Evolutionary conservation across 2,888 invertebrate species (phyloP).

Genomic region (Onthophagus sagittarius): DNA sequence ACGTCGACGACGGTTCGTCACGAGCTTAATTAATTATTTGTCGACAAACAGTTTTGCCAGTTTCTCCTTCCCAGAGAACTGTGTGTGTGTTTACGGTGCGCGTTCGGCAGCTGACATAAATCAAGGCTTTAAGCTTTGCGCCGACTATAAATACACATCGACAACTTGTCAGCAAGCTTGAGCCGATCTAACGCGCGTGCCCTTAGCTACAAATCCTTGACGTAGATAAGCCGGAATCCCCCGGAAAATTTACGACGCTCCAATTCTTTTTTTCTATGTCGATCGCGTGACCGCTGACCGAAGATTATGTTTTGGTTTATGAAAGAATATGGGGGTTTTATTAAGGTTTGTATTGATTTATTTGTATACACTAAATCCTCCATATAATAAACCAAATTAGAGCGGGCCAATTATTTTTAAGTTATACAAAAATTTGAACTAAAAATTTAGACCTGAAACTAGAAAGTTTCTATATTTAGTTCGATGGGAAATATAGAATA

Average conservation of each 20-base stretch:
- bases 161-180: constrained; percentile 28
- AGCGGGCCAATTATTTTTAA: no score
- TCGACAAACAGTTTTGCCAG: neutral
- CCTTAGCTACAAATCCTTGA: constrained; percentile 22
- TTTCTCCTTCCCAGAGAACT: neutral
- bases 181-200: constrained; percentile 20
- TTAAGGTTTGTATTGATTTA: neutral
- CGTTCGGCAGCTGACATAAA: neutral
- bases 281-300: neutral
- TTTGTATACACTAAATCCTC: no score
- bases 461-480: no score
- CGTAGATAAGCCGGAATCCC: constrained; percentile 25
- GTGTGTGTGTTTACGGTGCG: neutral
- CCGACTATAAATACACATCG: constrained; percentile 17
- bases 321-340: neutral
- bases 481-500: no score
- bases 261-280: constrained; percentile 15
- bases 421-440: no score
- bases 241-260: constrained; percentile 27
- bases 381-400: no score
- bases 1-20: neutral
- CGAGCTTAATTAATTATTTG: constrained; percentile 10
- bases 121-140: constrained; percentile 6
- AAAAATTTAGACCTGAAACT: no score
- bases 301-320: neutral